Evolutionary conservation across 2,797 vertebrate species (phyloP).

Genomic region (Heliangelus exortis): DNA sequence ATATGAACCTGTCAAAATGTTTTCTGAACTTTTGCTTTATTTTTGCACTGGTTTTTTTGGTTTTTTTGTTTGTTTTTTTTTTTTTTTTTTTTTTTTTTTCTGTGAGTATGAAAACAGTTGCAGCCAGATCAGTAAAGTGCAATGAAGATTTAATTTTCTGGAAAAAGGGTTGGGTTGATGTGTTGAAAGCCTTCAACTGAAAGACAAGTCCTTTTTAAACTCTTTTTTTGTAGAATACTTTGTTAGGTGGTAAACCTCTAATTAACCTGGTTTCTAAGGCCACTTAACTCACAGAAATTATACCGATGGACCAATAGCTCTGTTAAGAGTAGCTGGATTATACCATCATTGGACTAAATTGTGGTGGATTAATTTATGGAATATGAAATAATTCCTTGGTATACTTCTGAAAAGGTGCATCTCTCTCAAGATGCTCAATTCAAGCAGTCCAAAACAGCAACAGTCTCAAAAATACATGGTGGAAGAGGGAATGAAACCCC

Average conservation of each 20-base stretch:
- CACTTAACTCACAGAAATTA: background rate
- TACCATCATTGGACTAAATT: background rate
- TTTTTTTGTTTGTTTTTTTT: background rate
- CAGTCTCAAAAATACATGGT: background rate
- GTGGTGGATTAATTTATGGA: background rate
- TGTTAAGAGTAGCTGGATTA: slow-evolving; percentile 1
- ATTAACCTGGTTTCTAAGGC: slow-evolving; percentile 13
- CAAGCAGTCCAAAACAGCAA: background rate
- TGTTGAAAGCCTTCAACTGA: background rate
- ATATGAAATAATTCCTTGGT: background rate
- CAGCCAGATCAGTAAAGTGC: background rate
- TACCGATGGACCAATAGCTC: background rate
- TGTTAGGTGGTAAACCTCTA: background rate
- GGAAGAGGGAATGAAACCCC: background rate
- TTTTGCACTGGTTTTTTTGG: background rate
- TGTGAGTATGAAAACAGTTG: background rate
- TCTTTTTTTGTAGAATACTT: background rate
- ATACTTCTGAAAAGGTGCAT: background rate
- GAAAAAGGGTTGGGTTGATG: background rate
- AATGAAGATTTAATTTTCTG: background rate
- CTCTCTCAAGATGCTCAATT: background rate
- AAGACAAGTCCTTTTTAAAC: background rate
- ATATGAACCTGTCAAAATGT: background rate
- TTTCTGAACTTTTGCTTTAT: background rate
- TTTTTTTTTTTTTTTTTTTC: background rate